Evolutionary conservation across 2,797 vertebrate genomes (phyloP).

Genomic region (Galaxias olidus): DNA sequence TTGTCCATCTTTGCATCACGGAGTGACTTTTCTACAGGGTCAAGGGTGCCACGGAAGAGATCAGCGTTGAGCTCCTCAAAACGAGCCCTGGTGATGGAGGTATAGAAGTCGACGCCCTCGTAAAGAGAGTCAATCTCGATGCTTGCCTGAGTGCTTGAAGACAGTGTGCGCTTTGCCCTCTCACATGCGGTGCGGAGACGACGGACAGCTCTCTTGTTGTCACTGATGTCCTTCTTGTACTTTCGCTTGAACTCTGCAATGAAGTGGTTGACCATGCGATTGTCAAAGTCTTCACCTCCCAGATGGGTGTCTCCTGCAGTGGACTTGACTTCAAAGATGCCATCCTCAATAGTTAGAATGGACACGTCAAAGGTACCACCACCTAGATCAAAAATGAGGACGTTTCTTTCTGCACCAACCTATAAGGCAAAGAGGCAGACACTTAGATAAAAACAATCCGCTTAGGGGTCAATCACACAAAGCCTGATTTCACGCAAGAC

Average conservation of each 20-base stretch:
- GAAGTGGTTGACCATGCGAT: slow-evolving; percentile 86
- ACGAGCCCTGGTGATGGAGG: slow-evolving; percentile 86
- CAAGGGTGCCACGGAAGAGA: slow-evolving; percentile 85
- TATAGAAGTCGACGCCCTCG: slow-evolving; percentile 89
- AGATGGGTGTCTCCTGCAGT: slow-evolving; percentile 87
- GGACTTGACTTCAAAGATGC: slow-evolving; percentile 88
- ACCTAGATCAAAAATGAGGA: slow-evolving; percentile 88
- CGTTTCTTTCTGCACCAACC: slow-evolving; percentile 81
- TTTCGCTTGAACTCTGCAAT: slow-evolving; percentile 88
- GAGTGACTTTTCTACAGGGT: slow-evolving; percentile 87
- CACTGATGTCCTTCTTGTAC: slow-evolving; percentile 86
- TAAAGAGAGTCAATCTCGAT: slow-evolving; percentile 85
- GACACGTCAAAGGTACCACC: slow-evolving; percentile 90
- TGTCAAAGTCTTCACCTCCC: slow-evolving; percentile 86
- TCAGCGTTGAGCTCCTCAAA: slow-evolving; percentile 89
- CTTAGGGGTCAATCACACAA: too few species aligned
- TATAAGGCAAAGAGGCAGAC: too few species aligned
- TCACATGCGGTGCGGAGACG: slow-evolving; percentile 82
- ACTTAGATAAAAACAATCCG: too few species aligned
- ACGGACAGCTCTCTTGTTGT: slow-evolving; percentile 85
- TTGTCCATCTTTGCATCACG: slow-evolving; percentile 87
- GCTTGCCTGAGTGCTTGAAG: slow-evolving; percentile 82
- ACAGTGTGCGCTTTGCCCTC: slow-evolving; percentile 81
- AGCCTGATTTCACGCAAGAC: too few species aligned
- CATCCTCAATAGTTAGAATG: slow-evolving; percentile 87